A percentile compares a stretch with the other conserved stretches of the same genome.
phyloP scores from a whole-genome alignment of 2,797 vertebrate genomes.

The Rhinoraja longicauda region DNA sequence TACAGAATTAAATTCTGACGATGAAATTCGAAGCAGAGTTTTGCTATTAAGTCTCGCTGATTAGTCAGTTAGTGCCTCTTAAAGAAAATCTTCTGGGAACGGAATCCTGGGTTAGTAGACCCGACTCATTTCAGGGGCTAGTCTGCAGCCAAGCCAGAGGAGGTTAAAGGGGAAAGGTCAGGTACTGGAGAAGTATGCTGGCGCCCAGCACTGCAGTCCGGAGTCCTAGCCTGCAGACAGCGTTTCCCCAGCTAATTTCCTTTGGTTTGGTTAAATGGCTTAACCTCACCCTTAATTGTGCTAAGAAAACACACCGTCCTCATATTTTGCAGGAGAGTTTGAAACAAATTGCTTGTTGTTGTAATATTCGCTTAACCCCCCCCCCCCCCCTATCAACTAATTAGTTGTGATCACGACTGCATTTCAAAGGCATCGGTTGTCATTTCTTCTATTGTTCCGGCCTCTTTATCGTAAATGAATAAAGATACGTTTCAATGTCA shows the following conservation, averaged over 20 bases:
- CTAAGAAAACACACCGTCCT: constrained; percentile 2
- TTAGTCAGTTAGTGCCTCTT: background rate
- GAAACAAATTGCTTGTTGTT: background rate
- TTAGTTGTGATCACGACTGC: background rate
- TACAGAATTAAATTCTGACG: background rate
- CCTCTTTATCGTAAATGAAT: background rate
- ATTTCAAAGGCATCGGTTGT: background rate
- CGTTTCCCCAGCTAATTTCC: constrained; percentile 57
- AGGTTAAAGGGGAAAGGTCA: constrained; percentile 71
- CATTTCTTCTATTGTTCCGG: background rate
- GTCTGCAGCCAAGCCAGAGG: constrained; percentile 49
- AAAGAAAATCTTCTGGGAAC: constrained; percentile 35
- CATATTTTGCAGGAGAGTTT: background rate
- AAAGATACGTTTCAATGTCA: background rate
- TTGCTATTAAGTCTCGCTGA: background rate
- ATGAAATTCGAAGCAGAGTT: background rate
- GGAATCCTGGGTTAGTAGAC: background rate
- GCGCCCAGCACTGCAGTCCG: constrained; percentile 71
- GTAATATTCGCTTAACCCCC: background rate
- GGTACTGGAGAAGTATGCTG: constrained; percentile 66
- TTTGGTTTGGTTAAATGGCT: constrained; percentile 23
- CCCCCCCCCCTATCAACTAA: too few species aligned
- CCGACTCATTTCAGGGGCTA: constrained; percentile 10
- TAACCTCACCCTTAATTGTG: constrained; percentile 7
- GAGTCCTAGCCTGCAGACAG: constrained; percentile 69